phyloP scores from a whole-genome alignment of 2,113 vertebrate genomes.

The Daphoenositta chrysoptera region DNA sequence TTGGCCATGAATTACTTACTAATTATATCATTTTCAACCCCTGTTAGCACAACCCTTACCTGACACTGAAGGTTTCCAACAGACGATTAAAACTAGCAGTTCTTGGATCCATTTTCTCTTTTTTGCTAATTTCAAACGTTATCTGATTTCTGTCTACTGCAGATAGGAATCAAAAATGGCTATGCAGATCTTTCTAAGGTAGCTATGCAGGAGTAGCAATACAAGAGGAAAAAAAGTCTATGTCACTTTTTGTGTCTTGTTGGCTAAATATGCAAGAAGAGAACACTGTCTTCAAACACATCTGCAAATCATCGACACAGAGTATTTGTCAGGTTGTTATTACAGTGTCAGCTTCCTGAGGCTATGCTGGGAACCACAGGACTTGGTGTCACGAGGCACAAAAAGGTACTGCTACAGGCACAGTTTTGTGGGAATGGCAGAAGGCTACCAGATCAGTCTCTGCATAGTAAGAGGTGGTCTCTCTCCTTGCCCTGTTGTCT shows the following conservation, averaged over 20 bases:
- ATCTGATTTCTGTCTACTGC: not conserved
- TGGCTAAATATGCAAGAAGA: not conserved
- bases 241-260: not conserved
- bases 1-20: not conserved
- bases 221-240: not conserved
- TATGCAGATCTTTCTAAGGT: not conserved
- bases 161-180: not conserved
- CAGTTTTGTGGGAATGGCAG: not conserved
- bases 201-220: not conserved
- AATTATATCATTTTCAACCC: accelerated
- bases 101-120: not conserved
- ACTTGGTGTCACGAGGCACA: not conserved
- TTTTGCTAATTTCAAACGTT: not conserved
- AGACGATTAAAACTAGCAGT: not conserved
- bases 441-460: not conserved
- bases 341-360: not conserved
- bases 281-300: not conserved
- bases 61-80: not conserved
- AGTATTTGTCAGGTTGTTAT: not conserved
- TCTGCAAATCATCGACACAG: not conserved
- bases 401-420: not conserved
- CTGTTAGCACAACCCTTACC: not conserved
- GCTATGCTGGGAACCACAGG: not conserved
- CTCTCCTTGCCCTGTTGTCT: not conserved
- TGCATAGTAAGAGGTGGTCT: not conserved